Evolutionary conservation across 2,113 vertebrate species (phyloP).

Genomic region (Microtus richardsoni): DNA sequence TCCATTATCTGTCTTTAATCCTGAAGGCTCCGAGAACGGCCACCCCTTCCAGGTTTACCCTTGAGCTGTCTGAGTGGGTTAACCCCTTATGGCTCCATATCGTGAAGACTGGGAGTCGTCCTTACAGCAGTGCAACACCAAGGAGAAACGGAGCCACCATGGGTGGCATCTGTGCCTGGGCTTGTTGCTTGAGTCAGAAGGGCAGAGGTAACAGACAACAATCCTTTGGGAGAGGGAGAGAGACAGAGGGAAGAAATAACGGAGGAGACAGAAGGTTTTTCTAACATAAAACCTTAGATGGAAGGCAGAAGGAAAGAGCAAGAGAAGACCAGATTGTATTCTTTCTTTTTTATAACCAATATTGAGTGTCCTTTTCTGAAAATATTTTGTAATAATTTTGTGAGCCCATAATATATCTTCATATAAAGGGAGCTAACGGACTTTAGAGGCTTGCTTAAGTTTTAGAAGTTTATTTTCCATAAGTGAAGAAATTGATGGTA

Average conservation of each 20-base stretch:
- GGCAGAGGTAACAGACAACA: not conserved
- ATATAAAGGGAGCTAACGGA: slow-evolving; percentile 15
- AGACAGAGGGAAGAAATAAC: not conserved
- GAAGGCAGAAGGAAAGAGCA: not conserved
- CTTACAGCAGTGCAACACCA: not conserved
- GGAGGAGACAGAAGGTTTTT: not conserved
- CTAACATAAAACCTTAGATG: not conserved
- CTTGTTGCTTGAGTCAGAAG: not conserved
- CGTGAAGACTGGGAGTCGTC: not conserved
- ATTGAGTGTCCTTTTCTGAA: slow-evolving; percentile 8
- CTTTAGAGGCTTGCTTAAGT: not conserved
- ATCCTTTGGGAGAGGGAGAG: not conserved
- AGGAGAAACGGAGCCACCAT: not conserved
- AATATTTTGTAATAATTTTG: slow-evolving; percentile 5
- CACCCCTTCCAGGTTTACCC: slow-evolving; percentile 23
- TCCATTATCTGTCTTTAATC: slow-evolving; percentile 19
- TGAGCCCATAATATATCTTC: slow-evolving; percentile 17
- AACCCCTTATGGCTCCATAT: not conserved
- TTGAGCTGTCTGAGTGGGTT: slow-evolving; percentile 15
- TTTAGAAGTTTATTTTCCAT: slow-evolving; percentile 23
- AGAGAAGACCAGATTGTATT: not conserved
- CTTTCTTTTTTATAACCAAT: not conserved
- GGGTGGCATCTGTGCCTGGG: not conserved
- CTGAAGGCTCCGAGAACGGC: not conserved
- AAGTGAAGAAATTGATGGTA: not conserved